These are phyloP conservation scores for Fulmarus glacialis DNA, from an alignment of 2,113 vertebrate species.

Conservation along the genomic window DNA sequence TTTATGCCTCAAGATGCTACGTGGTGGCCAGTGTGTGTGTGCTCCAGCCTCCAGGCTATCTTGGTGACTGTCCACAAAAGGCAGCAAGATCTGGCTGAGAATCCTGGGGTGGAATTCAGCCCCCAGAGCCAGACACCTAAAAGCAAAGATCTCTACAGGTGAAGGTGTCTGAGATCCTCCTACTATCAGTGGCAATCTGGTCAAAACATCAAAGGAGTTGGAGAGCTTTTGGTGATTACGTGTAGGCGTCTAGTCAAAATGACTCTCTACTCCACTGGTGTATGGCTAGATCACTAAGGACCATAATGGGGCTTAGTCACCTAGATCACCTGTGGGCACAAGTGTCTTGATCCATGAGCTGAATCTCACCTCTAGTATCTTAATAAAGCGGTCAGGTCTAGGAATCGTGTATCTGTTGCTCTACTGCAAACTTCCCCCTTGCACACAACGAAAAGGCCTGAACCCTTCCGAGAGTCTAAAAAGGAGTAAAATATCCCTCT, in stretches of 20 bases:
- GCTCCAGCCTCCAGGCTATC: not conserved
- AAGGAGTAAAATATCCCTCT: fast-evolving
- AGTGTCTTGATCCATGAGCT: not conserved
- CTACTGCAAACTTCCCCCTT: not conserved
- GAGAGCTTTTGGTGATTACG: not conserved
- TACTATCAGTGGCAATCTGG: not conserved
- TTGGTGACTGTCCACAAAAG: not conserved
- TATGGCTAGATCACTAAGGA: not conserved
- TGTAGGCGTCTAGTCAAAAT: not conserved
- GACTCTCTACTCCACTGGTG: fast-evolving
- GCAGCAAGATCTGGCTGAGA: not conserved
- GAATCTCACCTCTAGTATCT: not conserved
- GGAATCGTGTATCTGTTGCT: not conserved
- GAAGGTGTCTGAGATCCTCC: not conserved
- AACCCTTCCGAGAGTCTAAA: not conserved
- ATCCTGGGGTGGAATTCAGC: not conserved
- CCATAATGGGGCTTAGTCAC: not conserved
- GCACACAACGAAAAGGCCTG: not conserved
- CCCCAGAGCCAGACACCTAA: not conserved
- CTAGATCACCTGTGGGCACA: not conserved
- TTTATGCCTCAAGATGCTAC: fast-evolving
- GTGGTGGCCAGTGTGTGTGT: fast-evolving
- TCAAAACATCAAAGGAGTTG: not conserved
- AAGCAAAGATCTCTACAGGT: not conserved
- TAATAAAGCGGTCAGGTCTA: not conserved